Base-by-base conservation (phyloP, 2,888 invertebrate species). In the Diadegma fenestrale region DNA sequence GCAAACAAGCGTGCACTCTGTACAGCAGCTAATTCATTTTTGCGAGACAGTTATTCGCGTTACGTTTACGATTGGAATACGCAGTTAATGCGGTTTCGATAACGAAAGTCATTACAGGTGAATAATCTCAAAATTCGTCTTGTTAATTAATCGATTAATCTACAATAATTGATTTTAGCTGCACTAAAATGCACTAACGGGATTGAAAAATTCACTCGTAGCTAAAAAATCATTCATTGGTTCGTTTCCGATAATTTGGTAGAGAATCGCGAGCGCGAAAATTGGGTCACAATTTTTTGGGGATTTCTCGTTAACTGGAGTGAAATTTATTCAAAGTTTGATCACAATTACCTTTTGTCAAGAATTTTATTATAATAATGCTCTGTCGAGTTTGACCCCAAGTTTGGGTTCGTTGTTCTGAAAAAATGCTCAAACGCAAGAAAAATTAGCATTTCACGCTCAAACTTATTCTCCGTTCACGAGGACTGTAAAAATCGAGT, bases 21-120 rank as follows among this genome's bases (percentile, higher is more conserved):
- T 43, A 17, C 22, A 61, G 33, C 19, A 10, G 14, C 19, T 43
- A 48, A 19, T 45, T 26, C 12, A 1, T 61, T 41, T 37, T 30
- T 30, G 26, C 12, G 17, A 48, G 64, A 37, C 76, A 64, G 33
- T 64, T 64, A 64, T 76, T 64, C 63, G 14, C 19, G 17, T 22
- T 22, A 37, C 17, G 33, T 33, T 2, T 19, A 19, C 76, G 64
- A 64, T 76, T 37, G 64, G 64, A 64, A 19, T 43, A 43, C 26
- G 58, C 54, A 51, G 37, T 37, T 37, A 10, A 58, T 26, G n/a
- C n/a, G 30, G 17, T 72, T 72, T 33, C 26, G 14, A 19, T 30
- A 12, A 12, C 6, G 33, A 19, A 10, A 5, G 33, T 71, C 33
- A 48, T 51, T 45, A 51, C 14, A 12, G 30, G 30, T 19, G n/a